Evolutionary conservation across 2,888 invertebrate species (phyloP), one percentile per base, ranked within the genome.

Genomic region (Aricia artaxerxes): DNA sequence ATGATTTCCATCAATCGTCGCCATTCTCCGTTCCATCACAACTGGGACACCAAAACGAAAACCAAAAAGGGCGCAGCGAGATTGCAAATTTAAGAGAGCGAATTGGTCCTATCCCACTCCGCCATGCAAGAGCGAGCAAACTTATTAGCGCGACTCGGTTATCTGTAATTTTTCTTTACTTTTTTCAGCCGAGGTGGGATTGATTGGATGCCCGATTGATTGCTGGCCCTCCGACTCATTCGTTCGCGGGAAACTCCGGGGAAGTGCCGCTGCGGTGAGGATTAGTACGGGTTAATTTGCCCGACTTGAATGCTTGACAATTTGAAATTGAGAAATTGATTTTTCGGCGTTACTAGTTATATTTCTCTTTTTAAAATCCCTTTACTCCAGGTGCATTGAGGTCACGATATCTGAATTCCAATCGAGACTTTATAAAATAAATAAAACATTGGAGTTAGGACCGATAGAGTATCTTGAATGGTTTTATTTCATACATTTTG

Each of bases 81-180:
- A 91, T 90, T 90, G 90, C 86, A 88, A 90, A 88, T 89, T 88
- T 88, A 88, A 88, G 87, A 87, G 86, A 83, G 84, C 85, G 87
- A 88, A 89, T 89, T 89, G 92, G 89, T 87, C 88, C 91, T 90
- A 92, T 92, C 92, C 90, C 90, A 91, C 84, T 88, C 85, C 86
- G 88, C 87, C 88, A 92, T 93, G 94, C 92, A 91, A 93, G 91
- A 93, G 91, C 87, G 93, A 88, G 82, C 82, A 83, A 83, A 83
- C 83, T 83, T 82, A 83, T 83, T 83, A 85, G 86, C 85, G 83
- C 79, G 85, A 85, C 85, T 84, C 85, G 86, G 88, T 86, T 87
- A 88, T 88, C 86, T 84, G 84, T 82, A 85, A 86, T 86, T 85
- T 88, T 91, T 85, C 89, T 91, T 92, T 91, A 89, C 92, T 92